A percentile compares a stretch with the other conserved stretches of the same genome.
Conservation (phyloP, 1,140 invertebrate species). For the Bombus vancouverensis region DNA sequence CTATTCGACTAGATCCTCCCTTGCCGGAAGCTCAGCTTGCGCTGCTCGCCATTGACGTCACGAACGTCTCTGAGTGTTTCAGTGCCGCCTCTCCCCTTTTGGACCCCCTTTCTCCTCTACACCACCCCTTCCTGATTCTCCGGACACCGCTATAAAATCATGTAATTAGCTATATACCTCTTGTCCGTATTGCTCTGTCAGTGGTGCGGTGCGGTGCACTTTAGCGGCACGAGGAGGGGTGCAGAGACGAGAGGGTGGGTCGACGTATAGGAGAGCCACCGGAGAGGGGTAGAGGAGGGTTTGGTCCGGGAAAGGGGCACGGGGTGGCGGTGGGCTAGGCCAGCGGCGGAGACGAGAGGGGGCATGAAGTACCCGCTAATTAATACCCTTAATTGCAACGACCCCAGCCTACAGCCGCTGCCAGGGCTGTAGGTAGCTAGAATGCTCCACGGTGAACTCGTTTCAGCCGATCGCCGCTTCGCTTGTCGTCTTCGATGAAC, state of each 20-base stretch:
- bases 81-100: conserved; percentile 32
- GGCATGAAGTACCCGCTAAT: conserved; percentile 80
- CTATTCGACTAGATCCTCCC: conserved; percentile 30
- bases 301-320: conserved; percentile 42
- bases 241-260: conserved; percentile 35
- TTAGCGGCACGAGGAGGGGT: conserved; percentile 63
- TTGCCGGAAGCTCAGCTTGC: conserved; percentile 22
- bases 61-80: conserved; percentile 59
- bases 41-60: conserved; percentile 54
- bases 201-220: conserved; percentile 69
- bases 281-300: conserved; percentile 6
- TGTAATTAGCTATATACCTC: conserved; percentile 77
- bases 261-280: conserved; percentile 22
- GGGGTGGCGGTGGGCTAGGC: conserved; percentile 20
- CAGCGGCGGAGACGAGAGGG: conserved; percentile 46
- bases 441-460: conserved; percentile 58
- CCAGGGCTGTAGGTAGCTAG: conserved; percentile 70
- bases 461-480: conserved; percentile 59
- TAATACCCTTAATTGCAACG: conserved; percentile 82
- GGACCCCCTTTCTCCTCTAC: not conserved
- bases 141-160: conserved; percentile 72
- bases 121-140: not conserved
- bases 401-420: conserved; percentile 71
- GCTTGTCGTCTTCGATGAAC: conserved; percentile 51
- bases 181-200: conserved; percentile 75